A percentile compares a stretch with the other conserved stretches of the same genome.
phyloP scores from a whole-genome alignment of 2,113 vertebrate genomes.

The Pachypanchax playfairii region DNA sequence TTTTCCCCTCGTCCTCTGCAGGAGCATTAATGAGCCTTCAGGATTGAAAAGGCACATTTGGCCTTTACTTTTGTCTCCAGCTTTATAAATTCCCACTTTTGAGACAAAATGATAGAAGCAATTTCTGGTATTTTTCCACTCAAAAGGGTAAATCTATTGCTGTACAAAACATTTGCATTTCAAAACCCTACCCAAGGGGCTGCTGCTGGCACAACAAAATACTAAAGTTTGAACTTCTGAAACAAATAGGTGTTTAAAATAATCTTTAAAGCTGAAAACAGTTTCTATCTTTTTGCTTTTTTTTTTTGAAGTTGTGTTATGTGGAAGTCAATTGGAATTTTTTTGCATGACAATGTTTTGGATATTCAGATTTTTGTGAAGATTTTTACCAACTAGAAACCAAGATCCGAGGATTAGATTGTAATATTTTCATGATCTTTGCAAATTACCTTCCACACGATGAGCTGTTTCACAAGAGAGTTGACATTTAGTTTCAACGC shows the following conservation, averaged over 20 bases:
- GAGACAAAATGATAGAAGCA: constrained; percentile 27
- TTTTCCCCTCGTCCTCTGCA: constrained; percentile 22
- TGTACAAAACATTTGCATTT: constrained; percentile 52
- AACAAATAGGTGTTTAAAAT: constrained; percentile 45
- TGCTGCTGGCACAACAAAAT: constrained; percentile 20
- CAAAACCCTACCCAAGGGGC: constrained; percentile 47
- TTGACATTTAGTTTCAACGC: constrained; percentile 12
- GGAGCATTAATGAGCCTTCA: constrained; percentile 42
- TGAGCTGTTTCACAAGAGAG: constrained; percentile 4
- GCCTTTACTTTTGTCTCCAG: constrained; percentile 36
- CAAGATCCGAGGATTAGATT: not conserved
- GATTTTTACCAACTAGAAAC: not conserved
- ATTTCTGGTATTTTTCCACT: constrained; percentile 32
- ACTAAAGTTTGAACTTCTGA: constrained; percentile 34
- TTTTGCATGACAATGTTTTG: constrained; percentile 8
- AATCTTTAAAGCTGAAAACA: constrained; percentile 17
- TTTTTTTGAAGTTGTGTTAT: not conserved
- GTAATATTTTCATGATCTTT: constrained; percentile 14
- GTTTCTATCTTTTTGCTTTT: constrained; percentile 8
- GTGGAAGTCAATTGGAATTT: not conserved
- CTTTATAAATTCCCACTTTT: constrained; percentile 46
- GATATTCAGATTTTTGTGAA: constrained; percentile 11
- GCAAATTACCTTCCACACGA: not conserved
- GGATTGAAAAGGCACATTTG: constrained; percentile 37
- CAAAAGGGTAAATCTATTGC: constrained; percentile 35